These are phyloP conservation scores for Lutjanus campechanus DNA, from an alignment of 2,797 vertebrate species.

Conservation along the genomic window DNA sequence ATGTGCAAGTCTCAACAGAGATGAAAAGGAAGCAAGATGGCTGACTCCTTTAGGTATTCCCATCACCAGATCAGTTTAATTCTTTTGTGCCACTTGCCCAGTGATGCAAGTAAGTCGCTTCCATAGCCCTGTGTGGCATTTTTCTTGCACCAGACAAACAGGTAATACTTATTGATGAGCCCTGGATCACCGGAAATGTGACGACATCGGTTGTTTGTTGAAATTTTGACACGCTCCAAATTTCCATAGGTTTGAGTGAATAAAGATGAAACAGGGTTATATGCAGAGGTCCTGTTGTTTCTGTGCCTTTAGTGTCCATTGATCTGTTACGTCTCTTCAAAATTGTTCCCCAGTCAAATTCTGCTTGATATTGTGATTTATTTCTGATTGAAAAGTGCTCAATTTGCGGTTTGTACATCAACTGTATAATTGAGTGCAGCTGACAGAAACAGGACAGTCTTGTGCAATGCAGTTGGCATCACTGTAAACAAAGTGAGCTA, in stretches of 20 bases:
- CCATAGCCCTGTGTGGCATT: too few species aligned
- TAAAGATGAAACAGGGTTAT: background rate
- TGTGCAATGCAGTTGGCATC: constrained; percentile 27
- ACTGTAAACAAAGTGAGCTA: constrained; percentile 27
- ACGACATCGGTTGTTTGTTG: background rate
- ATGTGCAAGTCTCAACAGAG: too few species aligned
- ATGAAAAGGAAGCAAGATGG: too few species aligned
- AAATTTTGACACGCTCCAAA: background rate
- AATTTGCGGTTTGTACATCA: background rate
- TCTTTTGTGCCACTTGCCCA: too few species aligned
- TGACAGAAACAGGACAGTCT: constrained; percentile 14
- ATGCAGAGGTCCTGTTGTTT: background rate
- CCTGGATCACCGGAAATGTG: too few species aligned
- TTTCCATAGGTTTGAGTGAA: background rate
- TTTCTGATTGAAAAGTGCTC: background rate
- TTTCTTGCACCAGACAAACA: too few species aligned
- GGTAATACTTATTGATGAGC: too few species aligned
- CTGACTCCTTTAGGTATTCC: too few species aligned
- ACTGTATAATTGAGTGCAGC: constrained; percentile 9
- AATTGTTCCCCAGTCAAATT: background rate
- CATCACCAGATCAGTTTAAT: too few species aligned
- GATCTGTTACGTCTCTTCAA: background rate
- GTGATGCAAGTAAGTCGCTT: too few species aligned
- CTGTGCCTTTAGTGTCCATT: background rate
- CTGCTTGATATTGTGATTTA: background rate